A percentile compares a stretch with the other conserved stretches of the same genome.
phyloP scores from a whole-genome alignment of 2,113 vertebrate genomes.

The Cryptomyrus ogoouensis region DNA sequence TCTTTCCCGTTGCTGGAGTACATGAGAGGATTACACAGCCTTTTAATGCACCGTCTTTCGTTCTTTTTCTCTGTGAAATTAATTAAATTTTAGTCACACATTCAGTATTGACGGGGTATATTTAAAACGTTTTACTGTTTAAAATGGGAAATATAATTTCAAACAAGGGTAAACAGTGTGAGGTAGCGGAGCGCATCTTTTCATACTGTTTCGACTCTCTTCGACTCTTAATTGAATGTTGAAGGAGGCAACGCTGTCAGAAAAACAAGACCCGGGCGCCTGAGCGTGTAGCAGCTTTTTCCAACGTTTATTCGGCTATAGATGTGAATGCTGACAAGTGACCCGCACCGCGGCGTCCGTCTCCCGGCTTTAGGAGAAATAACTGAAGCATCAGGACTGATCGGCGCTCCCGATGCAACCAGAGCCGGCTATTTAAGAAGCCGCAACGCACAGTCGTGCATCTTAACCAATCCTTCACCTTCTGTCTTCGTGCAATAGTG shows the following conservation, averaged over 20 bases:
- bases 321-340: neutral
- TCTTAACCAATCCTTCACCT: neutral
- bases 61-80: slow-evolving; percentile 13
- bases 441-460: neutral
- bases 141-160: neutral
- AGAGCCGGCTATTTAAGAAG: neutral
- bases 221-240: neutral
- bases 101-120: neutral
- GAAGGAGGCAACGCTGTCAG: neutral
- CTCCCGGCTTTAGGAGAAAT: neutral
- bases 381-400: neutral
- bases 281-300: neutral
- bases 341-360: neutral
- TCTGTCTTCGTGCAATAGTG: neutral
- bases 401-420: neutral
- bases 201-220: neutral
- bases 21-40: slow-evolving; percentile 51
- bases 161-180: neutral
- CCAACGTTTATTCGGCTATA: neutral
- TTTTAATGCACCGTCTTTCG: slow-evolving; percentile 36
- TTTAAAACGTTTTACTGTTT: neutral
- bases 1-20: slow-evolving; percentile 42
- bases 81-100: slow-evolving; percentile 9
- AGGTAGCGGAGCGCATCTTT: neutral
- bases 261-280: neutral